phyloP scores from a whole-genome alignment of 2,113 vertebrate genomes.

The Stigmatopora nigra region DNA sequence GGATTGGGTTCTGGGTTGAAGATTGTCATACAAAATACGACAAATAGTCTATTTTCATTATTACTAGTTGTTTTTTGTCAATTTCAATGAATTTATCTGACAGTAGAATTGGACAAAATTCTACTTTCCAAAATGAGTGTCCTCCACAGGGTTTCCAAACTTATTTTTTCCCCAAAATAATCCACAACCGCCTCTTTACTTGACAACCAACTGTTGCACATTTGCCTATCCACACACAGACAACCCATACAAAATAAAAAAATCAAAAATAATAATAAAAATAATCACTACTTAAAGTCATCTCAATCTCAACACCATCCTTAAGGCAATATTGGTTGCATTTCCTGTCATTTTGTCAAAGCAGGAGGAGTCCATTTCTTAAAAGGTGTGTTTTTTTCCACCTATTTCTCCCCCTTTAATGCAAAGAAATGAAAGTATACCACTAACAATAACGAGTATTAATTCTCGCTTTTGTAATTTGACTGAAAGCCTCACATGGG shows the following conservation, averaged over 20 bases:
- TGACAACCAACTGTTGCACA: conserved; percentile 70
- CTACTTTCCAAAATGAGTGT: too few species aligned
- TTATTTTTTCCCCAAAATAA: too few species aligned
- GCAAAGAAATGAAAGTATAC: too few species aligned
- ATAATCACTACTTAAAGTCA: background rate
- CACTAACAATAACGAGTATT: background rate
- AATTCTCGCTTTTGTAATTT: conserved; percentile 8
- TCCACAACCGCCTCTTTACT: background rate
- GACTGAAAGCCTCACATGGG: background rate
- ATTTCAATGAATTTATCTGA: too few species aligned
- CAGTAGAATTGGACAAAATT: too few species aligned
- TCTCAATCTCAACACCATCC: conserved; percentile 9
- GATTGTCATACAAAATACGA: background rate
- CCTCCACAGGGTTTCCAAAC: too few species aligned
- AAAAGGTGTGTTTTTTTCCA: conserved; percentile 43
- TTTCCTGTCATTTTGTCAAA: conserved; percentile 68
- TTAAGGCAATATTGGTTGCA: conserved; percentile 25
- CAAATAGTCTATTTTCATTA: background rate
- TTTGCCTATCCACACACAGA: conserved; percentile 8
- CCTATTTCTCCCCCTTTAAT: background rate
- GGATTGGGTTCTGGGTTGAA: too few species aligned
- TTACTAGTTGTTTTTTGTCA: too few species aligned
- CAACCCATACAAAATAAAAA: background rate
- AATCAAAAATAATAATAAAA: background rate
- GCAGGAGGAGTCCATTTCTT: conserved; percentile 70